These are phyloP conservation scores for Leptodactylus fallax DNA, from an alignment of 2,797 vertebrate species.

Conservation along the genomic window DNA sequence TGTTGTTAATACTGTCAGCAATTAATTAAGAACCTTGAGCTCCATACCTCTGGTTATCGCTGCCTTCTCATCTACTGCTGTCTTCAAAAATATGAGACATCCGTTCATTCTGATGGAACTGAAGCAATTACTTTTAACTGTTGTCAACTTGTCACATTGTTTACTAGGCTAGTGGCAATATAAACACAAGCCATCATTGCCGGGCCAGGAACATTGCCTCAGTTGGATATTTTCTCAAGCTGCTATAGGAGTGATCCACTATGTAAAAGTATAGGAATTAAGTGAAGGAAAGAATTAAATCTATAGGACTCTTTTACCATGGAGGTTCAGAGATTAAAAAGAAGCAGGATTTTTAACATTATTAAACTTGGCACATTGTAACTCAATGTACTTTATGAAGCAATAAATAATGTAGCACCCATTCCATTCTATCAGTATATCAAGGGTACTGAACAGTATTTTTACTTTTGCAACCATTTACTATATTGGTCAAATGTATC, in stretches of 20 bases:
- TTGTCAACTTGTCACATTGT: neutral
- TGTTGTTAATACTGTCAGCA: slow-evolving; percentile 36
- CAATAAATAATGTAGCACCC: neutral
- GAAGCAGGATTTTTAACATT: neutral
- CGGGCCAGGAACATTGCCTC: neutral
- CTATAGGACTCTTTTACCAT: neutral
- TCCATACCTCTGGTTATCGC: slow-evolving; percentile 37
- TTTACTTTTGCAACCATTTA: neutral
- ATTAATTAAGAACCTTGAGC: slow-evolving; percentile 38
- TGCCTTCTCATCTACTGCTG: neutral
- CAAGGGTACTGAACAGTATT: neutral
- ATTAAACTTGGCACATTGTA: neutral
- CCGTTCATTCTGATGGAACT: neutral
- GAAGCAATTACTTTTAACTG: slow-evolving; percentile 1
- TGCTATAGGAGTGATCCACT: neutral
- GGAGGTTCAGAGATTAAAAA: neutral
- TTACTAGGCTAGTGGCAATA: neutral
- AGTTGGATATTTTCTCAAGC: neutral
- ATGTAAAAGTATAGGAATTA: neutral
- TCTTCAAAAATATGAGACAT: slow-evolving; percentile 14
- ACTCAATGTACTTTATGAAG: neutral
- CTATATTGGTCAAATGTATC: too few relatives aligned
- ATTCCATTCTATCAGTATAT: neutral
- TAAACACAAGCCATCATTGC: neutral
- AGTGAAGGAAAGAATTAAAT: neutral